Base-by-base conservation (phyloP, 2,888 invertebrate species). In the Bibio marci region DNA sequence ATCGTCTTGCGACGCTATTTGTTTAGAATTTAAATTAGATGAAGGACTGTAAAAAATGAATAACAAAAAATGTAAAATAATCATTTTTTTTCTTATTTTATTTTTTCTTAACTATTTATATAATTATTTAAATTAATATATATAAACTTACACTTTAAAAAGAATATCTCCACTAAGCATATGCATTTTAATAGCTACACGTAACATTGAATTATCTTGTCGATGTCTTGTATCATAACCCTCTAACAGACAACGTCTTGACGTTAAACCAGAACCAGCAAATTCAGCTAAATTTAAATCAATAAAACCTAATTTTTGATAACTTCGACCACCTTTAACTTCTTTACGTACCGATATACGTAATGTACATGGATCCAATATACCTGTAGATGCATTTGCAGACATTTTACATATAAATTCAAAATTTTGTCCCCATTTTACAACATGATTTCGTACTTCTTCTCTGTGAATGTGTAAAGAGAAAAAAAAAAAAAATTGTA, bases 241-340 rank as follows among this genome's bases (percentile, higher is more conserved):
- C 66, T 95, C 94, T 45, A 97, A 71, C 46, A 97, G 73, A 61
- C 86, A 94, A 52, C 87, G 79, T 47, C 87, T 74, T 50, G 79
- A 75, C 42, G 80, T 79, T 52, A 80, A 71, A 30, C 94, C 95
- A 30, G 90, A 80, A 46, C 92, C 95, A 40, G 97, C 95, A 64
- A 86, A 86, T 67, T 95, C 92, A 42, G 95, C 88, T 57, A 97
- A 73, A 69, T 98, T 95, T 54, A 97, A 71, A 67, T 95, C 94
- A 52, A 87, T 92, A 70, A 91, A 97, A 49, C 97, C 97, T 52
- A 98, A 74, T 70, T 97, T 97, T 38, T 46, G 45, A 52, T 62
- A 62, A 49, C 62, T 62, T 47, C 62, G 59, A 40, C 62, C 62
- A 59, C 79, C 79, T 58, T 79, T 79, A 62, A 72, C 71, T 58